Evolutionary conservation across 2,113 vertebrate genomes (phyloP).

Genomic region (Oreocharis arfaki): DNA sequence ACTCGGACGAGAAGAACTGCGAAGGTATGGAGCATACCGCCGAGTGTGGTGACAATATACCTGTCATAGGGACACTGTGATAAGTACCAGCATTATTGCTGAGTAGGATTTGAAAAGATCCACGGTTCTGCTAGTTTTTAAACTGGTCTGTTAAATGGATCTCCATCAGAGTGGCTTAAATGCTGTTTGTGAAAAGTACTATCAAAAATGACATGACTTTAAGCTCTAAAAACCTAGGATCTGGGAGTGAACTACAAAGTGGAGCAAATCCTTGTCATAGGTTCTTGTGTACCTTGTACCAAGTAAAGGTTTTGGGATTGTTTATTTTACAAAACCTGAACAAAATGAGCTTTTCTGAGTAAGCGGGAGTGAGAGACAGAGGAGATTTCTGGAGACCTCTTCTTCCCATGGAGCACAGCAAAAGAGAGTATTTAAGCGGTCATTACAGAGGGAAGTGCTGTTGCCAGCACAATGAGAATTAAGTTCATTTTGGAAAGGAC

Average conservation of each 20-base stretch:
- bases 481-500: neutral
- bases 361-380: neutral
- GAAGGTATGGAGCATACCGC: constrained; percentile 72
- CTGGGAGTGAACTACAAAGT: neutral
- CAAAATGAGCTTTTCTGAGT: neutral
- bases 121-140: neutral
- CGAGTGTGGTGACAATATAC: neutral
- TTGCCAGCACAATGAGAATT: neutral
- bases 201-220: neutral
- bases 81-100: neutral
- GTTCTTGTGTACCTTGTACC: neutral
- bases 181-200: neutral
- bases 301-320: neutral
- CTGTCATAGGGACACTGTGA: neutral
- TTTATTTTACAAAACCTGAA: neutral
- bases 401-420: neutral
- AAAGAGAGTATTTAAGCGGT: neutral
- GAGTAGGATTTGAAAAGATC: neutral
- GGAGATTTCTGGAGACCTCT: neutral
- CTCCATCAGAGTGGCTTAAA: neutral
- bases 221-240: neutral
- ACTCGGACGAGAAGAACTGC: constrained; percentile 91
- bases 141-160: neutral
- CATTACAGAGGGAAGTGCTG: neutral
- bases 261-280: neutral